Conservation (phyloP, 2,797 vertebrate species). For the Syngnathus rostellatus region DNA sequence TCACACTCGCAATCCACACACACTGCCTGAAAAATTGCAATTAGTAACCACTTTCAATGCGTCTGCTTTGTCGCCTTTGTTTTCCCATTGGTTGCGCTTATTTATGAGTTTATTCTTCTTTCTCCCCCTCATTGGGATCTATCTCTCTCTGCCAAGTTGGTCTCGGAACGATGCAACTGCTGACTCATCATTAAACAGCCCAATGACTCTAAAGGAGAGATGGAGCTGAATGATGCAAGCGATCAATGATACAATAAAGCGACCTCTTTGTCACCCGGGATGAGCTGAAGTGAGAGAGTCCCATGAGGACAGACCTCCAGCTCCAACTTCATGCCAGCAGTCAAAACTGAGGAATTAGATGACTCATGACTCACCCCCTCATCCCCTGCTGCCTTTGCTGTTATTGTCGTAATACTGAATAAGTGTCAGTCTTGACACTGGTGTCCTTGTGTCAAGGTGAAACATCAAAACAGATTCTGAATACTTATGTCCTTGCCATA, state of each 20-base stretch:
- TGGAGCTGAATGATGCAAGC: conserved; percentile 46
- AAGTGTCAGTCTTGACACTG: neutral
- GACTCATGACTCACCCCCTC: conserved; percentile 20
- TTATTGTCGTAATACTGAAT: conserved; percentile 1
- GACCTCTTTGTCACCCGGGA: conserved; percentile 39
- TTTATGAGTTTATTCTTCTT: conserved; percentile 54
- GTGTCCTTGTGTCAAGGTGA: conserved; percentile 30
- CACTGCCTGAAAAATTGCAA: conserved; percentile 49
- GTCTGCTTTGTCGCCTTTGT: conserved; percentile 37
- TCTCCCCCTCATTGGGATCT: conserved; percentile 22
- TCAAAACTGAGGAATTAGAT: conserved; percentile 32
- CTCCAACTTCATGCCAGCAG: conserved; percentile 26
- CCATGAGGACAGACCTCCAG: conserved; percentile 26
- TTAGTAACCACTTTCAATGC: conserved; percentile 58
- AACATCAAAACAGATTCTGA: neutral
- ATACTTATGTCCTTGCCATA: conserved; percentile 7
- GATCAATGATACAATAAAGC: conserved; percentile 37
- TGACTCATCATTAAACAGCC: conserved; percentile 53
- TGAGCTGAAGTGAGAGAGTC: conserved; percentile 24
- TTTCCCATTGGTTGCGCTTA: conserved; percentile 59
- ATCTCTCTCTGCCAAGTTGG: conserved; percentile 19
- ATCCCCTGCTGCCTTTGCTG: neutral
- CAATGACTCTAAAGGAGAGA: conserved; percentile 35
- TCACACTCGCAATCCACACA: conserved; percentile 6
- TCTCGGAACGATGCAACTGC: conserved; percentile 30